Base-by-base conservation (phyloP, 2,888 invertebrate species). In the Vannuccia rotundouncinata region DNA sequence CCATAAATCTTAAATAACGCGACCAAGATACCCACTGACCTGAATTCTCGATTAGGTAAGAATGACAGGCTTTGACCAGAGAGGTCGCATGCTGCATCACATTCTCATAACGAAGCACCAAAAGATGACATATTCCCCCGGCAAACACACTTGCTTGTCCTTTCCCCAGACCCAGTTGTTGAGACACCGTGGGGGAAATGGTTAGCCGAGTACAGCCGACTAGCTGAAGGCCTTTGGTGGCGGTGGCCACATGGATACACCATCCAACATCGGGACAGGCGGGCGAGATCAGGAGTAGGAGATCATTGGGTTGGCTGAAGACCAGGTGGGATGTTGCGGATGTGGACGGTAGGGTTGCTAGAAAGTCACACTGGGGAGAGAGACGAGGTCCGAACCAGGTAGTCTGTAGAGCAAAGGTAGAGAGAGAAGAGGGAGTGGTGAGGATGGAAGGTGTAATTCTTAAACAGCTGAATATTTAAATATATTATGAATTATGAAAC, bases 51-150 rank as follows among this genome's bases (percentile, higher is more conserved):
- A 22, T 27, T 2, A 66, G 66, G 25, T 66, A 66, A 27, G 5
- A 17, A 22, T 66, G 66, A 66, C 66, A 66, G 17, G 5, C 66
- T 27, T 27, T 66, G 66, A 66, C 66, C 66, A 66, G 25, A 2
- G 25, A 5, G 10, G 66, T 2, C 2, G 66, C 66, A 5, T 66
- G 66, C 66, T 66, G 66, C 66, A 66, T n/a, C 22, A 66, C 66
- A 66, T 66, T 66, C 66, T 66, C 66, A 66, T 66, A 66, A n/a
- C 66, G 66, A 17, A 66, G 25, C 10, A 66, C 66, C 22, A 66
- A 27, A 17, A 66, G 66, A 22, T 66, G 66, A 66, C 66, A 66
- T 17, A 66, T 22, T 17, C 66, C 66, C 5, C 45, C 45, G 10
- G 66, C 22, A 27, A 66, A 66, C 66, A 66, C 66, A 5, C 10